Evolutionary conservation across 37 sponge, comb jelly and placozoan species (phyloP).

Genomic region (Ianthella basta): DNA sequence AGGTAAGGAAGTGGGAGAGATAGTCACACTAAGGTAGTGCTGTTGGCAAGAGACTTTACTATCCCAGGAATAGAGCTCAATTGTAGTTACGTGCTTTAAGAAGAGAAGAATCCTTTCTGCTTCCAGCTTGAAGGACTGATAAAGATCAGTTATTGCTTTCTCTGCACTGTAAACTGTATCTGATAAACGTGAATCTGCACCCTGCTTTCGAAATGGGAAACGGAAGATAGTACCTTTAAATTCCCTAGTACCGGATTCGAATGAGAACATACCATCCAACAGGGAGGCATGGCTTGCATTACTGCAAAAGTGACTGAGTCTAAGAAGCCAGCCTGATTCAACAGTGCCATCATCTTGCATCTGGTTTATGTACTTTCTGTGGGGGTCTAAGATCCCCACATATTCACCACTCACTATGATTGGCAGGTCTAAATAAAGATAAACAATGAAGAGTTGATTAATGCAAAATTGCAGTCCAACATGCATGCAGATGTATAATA

Average conservation of each 20-base stretch:
- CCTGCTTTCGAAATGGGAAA: conserved; percentile 25
- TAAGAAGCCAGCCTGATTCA: neutral
- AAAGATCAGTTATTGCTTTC: conserved; percentile 9
- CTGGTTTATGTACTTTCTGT: conserved; percentile 17
- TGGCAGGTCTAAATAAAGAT: conserved; percentile 60
- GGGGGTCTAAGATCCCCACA: conserved; percentile 73
- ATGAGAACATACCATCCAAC: neutral
- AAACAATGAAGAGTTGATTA: neutral
- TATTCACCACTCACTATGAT: conserved; percentile 66
- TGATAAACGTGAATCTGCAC: neutral
- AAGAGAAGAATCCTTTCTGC: conserved; percentile 36
- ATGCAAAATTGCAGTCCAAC: no score
- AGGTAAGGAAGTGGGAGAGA: neutral
- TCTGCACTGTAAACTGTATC: conserved; percentile 8
- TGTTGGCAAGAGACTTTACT: neutral
- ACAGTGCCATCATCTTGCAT: neutral
- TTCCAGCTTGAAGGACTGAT: conserved; percentile 28
- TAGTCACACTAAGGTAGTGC: neutral
- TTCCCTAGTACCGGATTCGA: neutral
- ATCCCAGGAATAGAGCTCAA: conserved; percentile 22
- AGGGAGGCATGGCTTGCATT: conserved; percentile 1
- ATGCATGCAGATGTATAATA: no score
- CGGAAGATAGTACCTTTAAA: conserved; percentile 28
- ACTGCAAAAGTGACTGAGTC: neutral
- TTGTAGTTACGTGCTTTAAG: neutral